These are phyloP conservation scores for Acyrthosiphon pisum DNA, from an alignment of 1,140 invertebrate species.

Conservation along the genomic window DNA sequence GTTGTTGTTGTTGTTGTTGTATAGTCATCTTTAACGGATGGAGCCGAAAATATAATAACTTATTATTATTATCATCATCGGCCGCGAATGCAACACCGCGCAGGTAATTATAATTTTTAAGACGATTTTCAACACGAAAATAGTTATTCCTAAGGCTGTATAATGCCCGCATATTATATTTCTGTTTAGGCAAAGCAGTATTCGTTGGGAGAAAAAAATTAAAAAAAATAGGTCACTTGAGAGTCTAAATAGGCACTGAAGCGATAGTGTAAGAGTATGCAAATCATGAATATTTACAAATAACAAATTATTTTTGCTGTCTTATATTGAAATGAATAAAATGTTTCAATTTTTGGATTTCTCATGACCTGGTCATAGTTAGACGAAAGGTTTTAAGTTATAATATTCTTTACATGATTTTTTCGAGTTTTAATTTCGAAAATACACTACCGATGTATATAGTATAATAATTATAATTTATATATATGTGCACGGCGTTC, in stretches of 20 bases:
- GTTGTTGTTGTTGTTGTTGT: neutral
- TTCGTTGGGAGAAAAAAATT: neutral
- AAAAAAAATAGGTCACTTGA: neutral
- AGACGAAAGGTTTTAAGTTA: too few relatives aligned
- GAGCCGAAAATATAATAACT: constrained; percentile 1
- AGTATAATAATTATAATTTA: too few relatives aligned
- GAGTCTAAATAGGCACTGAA: neutral
- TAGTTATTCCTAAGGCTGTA: neutral
- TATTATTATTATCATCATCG: neutral
- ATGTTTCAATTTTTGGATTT: neutral
- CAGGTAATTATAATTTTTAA: neutral
- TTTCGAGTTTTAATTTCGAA: neutral
- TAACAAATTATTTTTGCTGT: neutral
- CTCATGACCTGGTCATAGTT: too few relatives aligned
- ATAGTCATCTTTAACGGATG: neutral
- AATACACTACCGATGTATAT: neutral
- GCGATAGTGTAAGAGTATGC: neutral
- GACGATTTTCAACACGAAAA: neutral
- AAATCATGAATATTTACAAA: neutral
- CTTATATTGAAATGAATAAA: neutral
- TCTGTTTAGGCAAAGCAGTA: neutral
- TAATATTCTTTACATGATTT: too few relatives aligned
- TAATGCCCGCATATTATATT: neutral
- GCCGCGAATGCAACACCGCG: neutral
- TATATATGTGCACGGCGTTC: too few relatives aligned